Percentiles rank a stretch among this genome's conserved stretches.
Evolutionary conservation across 2,888 invertebrate species (phyloP).

Genomic region (Smittia aterrima): DNA sequence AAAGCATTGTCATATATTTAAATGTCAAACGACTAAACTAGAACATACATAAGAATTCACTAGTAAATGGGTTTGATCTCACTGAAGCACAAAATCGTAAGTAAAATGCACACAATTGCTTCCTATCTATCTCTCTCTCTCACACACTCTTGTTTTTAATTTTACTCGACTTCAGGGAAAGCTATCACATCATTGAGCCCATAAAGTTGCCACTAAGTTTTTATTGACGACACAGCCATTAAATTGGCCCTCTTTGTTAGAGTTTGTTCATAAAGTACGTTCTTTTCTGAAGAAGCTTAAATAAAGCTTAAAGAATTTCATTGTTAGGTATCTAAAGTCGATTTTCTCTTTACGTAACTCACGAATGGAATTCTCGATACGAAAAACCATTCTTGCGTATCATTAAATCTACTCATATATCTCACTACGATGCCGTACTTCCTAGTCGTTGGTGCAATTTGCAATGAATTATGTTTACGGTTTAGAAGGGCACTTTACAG

Average conservation of each 20-base stretch:
- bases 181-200: too few species aligned
- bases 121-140: too few species aligned
- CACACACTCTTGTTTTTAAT: too few species aligned
- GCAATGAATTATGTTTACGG: constrained; percentile 19
- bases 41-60: background rate
- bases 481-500: constrained; percentile 11
- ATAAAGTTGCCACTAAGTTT: too few species aligned
- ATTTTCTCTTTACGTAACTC: too few species aligned
- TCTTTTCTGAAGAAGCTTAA: too few species aligned
- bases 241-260: background rate
- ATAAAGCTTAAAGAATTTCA: too few species aligned
- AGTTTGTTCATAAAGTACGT: too few species aligned
- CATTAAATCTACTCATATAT: background rate
- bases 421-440: background rate
- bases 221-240: background rate
- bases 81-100: constrained; percentile 32
- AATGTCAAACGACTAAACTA: background rate
- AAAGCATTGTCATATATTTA: background rate
- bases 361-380: background rate
- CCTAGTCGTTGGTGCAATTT: background rate
- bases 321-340: too few species aligned
- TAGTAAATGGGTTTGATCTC: constrained; percentile 38
- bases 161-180: too few species aligned
- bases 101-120: background rate
- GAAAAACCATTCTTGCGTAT: constrained; percentile 6